A percentile compares a stretch with the other conserved stretches of the same genome.
Conservation (phyloP, 2,888 invertebrate genomes). For the Thumatha senex region DNA sequence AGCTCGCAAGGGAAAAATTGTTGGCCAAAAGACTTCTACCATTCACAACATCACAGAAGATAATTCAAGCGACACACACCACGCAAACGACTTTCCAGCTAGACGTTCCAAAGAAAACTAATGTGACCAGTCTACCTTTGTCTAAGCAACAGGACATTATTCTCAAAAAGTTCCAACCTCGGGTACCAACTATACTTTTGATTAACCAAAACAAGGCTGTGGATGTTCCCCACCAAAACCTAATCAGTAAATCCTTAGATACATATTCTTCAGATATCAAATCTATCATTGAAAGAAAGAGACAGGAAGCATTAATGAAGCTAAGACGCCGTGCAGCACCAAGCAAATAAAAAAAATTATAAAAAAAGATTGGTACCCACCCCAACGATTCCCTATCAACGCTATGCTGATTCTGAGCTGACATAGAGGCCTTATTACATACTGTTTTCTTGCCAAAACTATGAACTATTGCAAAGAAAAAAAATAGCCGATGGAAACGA, state of each 20-base stretch:
- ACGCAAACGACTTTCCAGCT: slow-evolving; percentile 15
- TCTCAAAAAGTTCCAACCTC: slow-evolving; percentile 51
- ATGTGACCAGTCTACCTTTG: slow-evolving; percentile 5
- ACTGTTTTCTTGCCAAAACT: too few species aligned
- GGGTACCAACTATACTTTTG: slow-evolving; percentile 42
- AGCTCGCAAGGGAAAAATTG: slow-evolving; percentile 83
- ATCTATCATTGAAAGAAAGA: slow-evolving; percentile 71
- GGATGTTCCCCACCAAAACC: slow-evolving; percentile 23
- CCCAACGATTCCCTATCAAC: too few species aligned
- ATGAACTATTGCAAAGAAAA: too few species aligned
- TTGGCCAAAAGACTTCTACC: slow-evolving; percentile 77
- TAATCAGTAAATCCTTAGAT: slow-evolving; percentile 36
- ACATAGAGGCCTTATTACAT: too few species aligned
- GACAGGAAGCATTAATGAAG: slow-evolving; percentile 75
- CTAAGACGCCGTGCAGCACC: slow-evolving; percentile 63
- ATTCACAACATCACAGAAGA: slow-evolving; percentile 59
- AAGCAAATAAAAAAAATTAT: slow-evolving; percentile 41
- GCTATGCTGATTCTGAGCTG: too few species aligned
- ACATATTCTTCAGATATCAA: slow-evolving; percentile 54
- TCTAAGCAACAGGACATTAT: slow-evolving; percentile 35
- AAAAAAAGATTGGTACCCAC: too few species aligned
- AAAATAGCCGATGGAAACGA: too few species aligned
- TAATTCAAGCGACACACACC: slow-evolving; percentile 22
- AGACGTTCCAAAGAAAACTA: slow-evolving; percentile 10
- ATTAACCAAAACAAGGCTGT: slow-evolving; percentile 23